Conservation (phyloP, 2,888 invertebrate genomes). For the Xestia c-nigrum region DNA sequence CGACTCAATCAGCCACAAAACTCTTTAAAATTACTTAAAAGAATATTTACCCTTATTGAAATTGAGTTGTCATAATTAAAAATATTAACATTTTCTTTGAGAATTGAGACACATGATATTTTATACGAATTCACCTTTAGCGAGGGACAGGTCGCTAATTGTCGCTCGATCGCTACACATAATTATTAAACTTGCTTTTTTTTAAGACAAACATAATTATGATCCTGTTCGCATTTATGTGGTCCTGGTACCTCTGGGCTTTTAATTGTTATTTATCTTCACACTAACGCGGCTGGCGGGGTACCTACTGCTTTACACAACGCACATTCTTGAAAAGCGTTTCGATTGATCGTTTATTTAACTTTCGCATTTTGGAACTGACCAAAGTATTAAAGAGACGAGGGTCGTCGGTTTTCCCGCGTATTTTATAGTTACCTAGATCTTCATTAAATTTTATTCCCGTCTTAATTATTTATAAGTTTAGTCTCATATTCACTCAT, state of each 20-base stretch:
- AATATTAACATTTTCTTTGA: conserved; percentile 39
- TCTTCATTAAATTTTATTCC: conserved; percentile 3
- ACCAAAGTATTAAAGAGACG: conserved; percentile 42
- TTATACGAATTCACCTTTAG: conserved; percentile 40
- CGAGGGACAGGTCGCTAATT: conserved; percentile 42
- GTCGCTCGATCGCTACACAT: conserved; percentile 43
- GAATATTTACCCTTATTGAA: conserved; percentile 31
- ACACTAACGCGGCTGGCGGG: conserved; percentile 11
- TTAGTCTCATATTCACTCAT: not conserved
- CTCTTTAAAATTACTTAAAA: conserved; percentile 11
- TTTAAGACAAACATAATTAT: conserved; percentile 36
- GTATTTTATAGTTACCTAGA: conserved; percentile 7
- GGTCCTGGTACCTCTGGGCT: conserved; percentile 41
- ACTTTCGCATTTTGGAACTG: conserved; percentile 39
- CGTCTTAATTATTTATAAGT: conserved; percentile 13
- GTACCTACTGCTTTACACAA: too few relatives aligned
- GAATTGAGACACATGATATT: conserved; percentile 23
- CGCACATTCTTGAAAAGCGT: conserved; percentile 46
- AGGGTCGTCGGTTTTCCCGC: conserved; percentile 26
- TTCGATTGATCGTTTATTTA: conserved; percentile 39
- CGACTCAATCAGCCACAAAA: conserved; percentile 19
- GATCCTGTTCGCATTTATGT: conserved; percentile 32
- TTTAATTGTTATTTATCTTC: conserved; percentile 52
- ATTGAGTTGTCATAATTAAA: conserved; percentile 49
- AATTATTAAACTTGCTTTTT: conserved; percentile 41